Evolutionary conservation across 2,888 invertebrate genomes (phyloP), one percentile per base, ranked within the genome.

Genomic region (Megaustenia siamemsis): DNA sequence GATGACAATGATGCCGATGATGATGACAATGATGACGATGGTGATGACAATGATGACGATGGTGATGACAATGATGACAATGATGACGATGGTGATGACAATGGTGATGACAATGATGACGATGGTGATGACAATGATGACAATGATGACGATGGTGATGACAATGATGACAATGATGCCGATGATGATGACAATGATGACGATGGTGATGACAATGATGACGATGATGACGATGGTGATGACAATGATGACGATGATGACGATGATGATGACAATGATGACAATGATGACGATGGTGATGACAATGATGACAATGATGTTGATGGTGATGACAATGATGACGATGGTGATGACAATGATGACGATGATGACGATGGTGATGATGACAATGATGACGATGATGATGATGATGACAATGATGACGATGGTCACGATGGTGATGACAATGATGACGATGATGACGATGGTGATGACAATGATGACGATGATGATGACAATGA

Each of bases 61-160:
- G 66, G 21, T 21, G 21, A 10, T 12, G 12, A 66, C 28, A 32
- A 66, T 12, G 12, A 66, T 66, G 8, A 12, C 8, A 32, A 66
- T 66, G 21, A 66, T 10, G 66, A n/a, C n/a, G n/a, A n/a, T n/a
- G n/a, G n/a, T n/a, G n/a, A n/a, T n/a, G n/a, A n/a, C n/a, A n/a
- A n/a, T n/a, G n/a, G 49, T 49, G 15, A 49, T 49, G 49, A 49
- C 15, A 15, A 49, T 49, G 49, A 49, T 49, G 15, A 49, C 40
- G 73, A 40, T 40, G 43, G 43, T 73, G 73, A 73, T 73, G 73
- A 73, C 45, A 45, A 75, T 75, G 75, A 75, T 75, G 75, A 45
- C 28, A 45, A 75, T n/a, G 75, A 75, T 45, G 45, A 45, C 35
- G 75, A 75, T 53, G 53, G 53, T 45, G 53, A 76, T 49, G 49